phyloP scores from a whole-genome alignment of 1,140 invertebrate genomes.

The Aphaenogaster ashmeadi region DNA sequence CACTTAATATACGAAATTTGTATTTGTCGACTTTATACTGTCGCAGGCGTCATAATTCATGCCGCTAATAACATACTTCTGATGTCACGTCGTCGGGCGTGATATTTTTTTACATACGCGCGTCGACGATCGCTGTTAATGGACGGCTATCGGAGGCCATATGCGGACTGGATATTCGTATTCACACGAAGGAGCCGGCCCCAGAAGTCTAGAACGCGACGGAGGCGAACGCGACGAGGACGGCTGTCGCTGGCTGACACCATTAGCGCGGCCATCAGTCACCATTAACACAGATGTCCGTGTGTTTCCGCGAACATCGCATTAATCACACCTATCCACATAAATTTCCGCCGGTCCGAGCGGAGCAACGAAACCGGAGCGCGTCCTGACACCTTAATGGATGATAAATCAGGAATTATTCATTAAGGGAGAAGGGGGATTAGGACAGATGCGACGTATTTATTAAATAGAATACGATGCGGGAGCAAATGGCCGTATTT shows the following conservation, averaged over 20 bases:
- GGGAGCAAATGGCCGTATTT: slow-evolving; percentile 72
- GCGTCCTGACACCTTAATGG: slow-evolving; percentile 79
- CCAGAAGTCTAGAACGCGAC: slow-evolving; percentile 67
- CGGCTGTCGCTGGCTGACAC: slow-evolving; percentile 78
- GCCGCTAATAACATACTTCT: background rate
- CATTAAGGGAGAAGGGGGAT: slow-evolving; percentile 68
- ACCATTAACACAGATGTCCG: slow-evolving; percentile 85
- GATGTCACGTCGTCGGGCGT: background rate
- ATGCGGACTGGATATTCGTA: slow-evolving; percentile 32
- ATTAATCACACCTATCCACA: slow-evolving; percentile 83
- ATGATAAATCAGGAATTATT: slow-evolving; percentile 82
- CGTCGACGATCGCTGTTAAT: slow-evolving; percentile 6
- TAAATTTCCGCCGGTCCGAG: slow-evolving; percentile 80
- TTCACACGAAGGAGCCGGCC: slow-evolving; percentile 67
- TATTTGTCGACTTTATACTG: slow-evolving; percentile 26
- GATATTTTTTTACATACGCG: background rate
- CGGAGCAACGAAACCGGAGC: slow-evolving; percentile 77
- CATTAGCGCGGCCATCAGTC: slow-evolving; percentile 83
- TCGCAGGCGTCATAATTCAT: slow-evolving; percentile 3
- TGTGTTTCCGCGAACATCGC: slow-evolving; percentile 80
- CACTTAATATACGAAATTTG: slow-evolving; percentile 21
- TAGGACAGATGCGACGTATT: slow-evolving; percentile 76
- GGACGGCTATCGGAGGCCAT: background rate
- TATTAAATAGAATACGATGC: slow-evolving; percentile 76
- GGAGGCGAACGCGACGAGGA: slow-evolving; percentile 75